Evolutionary conservation across 2,797 vertebrate genomes (phyloP), one percentile per base, ranked within the genome.

Genomic region (Platalea minor): DNA sequence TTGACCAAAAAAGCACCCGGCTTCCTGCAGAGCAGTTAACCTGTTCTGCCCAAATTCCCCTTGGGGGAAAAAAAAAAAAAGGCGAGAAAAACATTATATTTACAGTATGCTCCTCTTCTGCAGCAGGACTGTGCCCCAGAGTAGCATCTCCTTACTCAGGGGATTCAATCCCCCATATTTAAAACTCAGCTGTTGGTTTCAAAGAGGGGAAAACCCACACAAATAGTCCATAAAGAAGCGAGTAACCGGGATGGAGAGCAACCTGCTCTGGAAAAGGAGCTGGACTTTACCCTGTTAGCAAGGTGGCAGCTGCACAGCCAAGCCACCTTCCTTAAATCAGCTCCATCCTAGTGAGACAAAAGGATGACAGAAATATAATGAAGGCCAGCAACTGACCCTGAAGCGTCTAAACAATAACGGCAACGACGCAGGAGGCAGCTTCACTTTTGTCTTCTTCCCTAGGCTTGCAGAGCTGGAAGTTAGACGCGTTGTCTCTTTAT

Each of bases 391-490:
- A 88, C 24, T 59, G 92, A 91, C 84, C 57, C 65, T 85, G 93
- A 92, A 69, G 65, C 74, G 81, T 77, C 81, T 57, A 57, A 91
- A 93, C 68, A 91, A 91, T 64, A 82, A 76, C 1, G 4, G 35
- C 81, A 82, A 48, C 0, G 0, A 72, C 4, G 14, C 29, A 69
- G 77, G 78, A 93, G 86, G 60, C 2, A 9, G 28, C 35, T 43
- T 77, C 79, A 83, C 86, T 95, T 91, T 61, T 80, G 41, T 67
- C 50, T 89, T 80, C 91, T 91, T 94, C 60, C 41, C 81, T 60
- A 45, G 33, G 56, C 45, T 84, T 64, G 69, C 72, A 80, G 53
- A 79, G 57, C 84, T 96, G 88, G 57, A 91, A 95, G 68, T 85
- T 67, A 83, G 41, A 37, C 3, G 18, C 0, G 8, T 46, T 12